Conservation (phyloP, 2,113 vertebrate species). For the Heterotis niloticus region DNA sequence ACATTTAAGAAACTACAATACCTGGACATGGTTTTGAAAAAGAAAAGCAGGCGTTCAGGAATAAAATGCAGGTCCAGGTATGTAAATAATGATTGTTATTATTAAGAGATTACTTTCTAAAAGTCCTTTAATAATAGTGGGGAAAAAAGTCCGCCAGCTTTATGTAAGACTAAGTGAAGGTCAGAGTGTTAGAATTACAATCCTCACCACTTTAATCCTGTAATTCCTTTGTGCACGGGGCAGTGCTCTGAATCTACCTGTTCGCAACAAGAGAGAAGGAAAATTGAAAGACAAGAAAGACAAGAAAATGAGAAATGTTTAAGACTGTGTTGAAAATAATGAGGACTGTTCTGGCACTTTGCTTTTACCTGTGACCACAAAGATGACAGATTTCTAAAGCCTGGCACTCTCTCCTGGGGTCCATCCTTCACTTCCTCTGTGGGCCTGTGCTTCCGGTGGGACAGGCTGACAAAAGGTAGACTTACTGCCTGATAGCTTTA, state of each 20-base stretch:
- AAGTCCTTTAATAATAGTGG: no score
- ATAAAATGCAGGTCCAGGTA: no score
- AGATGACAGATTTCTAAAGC: slow-evolving; percentile 28
- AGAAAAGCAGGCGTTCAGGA: no score
- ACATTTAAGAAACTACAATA: neutral
- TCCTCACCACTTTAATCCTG: neutral
- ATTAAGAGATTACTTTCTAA: no score
- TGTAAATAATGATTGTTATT: no score
- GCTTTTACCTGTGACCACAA: slow-evolving; percentile 32
- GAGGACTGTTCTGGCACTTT: slow-evolving; percentile 24
- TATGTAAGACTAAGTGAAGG: neutral
- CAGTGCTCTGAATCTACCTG: no score
- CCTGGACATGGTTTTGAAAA: neutral
- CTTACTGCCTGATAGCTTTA: slow-evolving; percentile 16
- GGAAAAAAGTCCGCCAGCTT: no score
- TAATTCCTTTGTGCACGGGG: neutral
- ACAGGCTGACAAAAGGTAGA: slow-evolving; percentile 23
- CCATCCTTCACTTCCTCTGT: neutral
- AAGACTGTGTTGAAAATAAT: slow-evolving; percentile 7
- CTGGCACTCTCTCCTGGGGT: neutral
- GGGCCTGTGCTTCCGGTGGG: slow-evolving; percentile 27
- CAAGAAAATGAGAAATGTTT: neutral
- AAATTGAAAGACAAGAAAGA: slow-evolving; percentile 6
- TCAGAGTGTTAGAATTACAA: neutral
- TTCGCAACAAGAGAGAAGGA: neutral